Evolutionary conservation across 2,888 invertebrate species (phyloP).

Genomic region (Scaptomyza polygonia): DNA sequence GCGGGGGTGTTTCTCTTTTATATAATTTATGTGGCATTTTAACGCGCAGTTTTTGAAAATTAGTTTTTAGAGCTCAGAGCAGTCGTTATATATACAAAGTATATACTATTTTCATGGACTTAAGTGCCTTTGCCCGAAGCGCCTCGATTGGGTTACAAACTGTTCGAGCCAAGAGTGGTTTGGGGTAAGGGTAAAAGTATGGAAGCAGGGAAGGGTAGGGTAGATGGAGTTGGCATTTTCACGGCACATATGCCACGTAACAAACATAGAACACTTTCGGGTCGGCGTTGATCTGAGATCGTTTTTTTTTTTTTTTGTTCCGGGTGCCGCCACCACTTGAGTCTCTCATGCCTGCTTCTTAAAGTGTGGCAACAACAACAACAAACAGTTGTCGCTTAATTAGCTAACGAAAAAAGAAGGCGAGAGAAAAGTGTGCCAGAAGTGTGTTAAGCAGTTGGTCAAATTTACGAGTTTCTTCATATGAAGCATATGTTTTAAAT

Average conservation of each 20-base stretch:
- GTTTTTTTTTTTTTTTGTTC: no score
- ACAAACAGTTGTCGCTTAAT: slow-evolving; percentile 59
- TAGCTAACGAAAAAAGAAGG: no score
- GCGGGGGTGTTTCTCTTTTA: slow-evolving; percentile 48
- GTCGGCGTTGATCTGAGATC: slow-evolving; percentile 45
- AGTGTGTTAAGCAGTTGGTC: slow-evolving; percentile 33
- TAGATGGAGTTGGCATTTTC: slow-evolving; percentile 8
- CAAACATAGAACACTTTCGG: background rate
- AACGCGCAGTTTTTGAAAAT: slow-evolving; percentile 66
- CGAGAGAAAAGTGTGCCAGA: slow-evolving; percentile 62
- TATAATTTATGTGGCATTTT: slow-evolving; percentile 78
- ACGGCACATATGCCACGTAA: slow-evolving; percentile 54
- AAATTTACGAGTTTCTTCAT: slow-evolving; percentile 13
- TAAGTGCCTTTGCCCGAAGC: slow-evolving; percentile 43
- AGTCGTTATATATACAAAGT: background rate
- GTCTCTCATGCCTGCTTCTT: slow-evolving; percentile 11
- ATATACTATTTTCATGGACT: background rate
- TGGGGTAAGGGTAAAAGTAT: background rate
- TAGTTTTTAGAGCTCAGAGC: slow-evolving; percentile 47
- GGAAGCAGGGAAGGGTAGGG: no score
- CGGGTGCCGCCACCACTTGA: slow-evolving; percentile 24
- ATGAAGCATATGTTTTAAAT: background rate
- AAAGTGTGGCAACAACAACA: slow-evolving; percentile 37
- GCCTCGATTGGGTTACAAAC: slow-evolving; percentile 42
- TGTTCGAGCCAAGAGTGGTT: background rate